phyloP scores from a whole-genome alignment of 2,888 invertebrate species.

The Tiliacea aurago region DNA sequence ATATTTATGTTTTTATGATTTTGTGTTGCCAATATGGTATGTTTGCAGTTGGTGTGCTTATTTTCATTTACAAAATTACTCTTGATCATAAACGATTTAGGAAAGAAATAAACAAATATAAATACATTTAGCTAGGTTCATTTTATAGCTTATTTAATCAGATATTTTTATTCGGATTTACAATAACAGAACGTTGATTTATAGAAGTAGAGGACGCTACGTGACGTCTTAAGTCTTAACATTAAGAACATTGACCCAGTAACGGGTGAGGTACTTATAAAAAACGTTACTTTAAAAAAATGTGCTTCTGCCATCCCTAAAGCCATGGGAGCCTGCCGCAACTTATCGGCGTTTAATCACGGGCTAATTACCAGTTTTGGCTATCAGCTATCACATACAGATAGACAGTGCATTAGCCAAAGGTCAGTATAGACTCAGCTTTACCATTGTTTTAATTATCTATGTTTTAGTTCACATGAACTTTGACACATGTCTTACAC shows the following conservation, averaged over 20 bases:
- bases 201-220: too few relatives aligned
- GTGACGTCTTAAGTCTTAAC: neutral
- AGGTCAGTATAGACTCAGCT: slow-evolving; percentile 68
- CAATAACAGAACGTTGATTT: neutral
- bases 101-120: neutral
- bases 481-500: slow-evolving; percentile 54
- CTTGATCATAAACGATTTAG: neutral
- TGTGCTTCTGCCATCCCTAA: slow-evolving; percentile 59
- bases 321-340: slow-evolving; percentile 80
- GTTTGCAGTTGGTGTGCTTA: neutral
- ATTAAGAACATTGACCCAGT: neutral
- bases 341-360: slow-evolving; percentile 83
- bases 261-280: neutral
- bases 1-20: slow-evolving; percentile 6
- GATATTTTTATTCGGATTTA: neutral
- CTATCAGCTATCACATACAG: slow-evolving; percentile 82
- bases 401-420: slow-evolving; percentile 87
- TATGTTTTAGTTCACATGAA: slow-evolving; percentile 63
- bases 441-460: slow-evolving; percentile 65
- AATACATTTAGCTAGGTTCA: neutral
- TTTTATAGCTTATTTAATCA: neutral
- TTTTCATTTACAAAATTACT: neutral
- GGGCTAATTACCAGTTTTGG: slow-evolving; percentile 87
- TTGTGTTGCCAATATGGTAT: neutral
- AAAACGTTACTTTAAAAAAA: too few relatives aligned